Conservation (phyloP, 2,797 vertebrate species). For the Clarias platycephalus region DNA sequence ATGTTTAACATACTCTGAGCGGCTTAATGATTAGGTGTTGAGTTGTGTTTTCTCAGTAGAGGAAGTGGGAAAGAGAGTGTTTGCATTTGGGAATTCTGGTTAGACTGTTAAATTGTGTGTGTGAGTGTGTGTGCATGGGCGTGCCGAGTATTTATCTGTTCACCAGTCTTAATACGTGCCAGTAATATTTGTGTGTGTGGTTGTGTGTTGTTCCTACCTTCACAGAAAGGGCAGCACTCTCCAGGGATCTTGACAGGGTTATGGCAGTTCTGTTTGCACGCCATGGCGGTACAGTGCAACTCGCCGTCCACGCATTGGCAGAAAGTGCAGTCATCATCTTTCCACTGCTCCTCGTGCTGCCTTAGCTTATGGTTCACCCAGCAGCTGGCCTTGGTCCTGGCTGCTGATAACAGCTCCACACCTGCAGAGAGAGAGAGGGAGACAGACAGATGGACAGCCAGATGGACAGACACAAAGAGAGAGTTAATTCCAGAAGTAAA, state of each 20-base stretch:
- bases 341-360: slow-evolving; percentile 80
- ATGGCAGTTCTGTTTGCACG: slow-evolving; percentile 82
- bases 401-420: slow-evolving; percentile 74
- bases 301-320: slow-evolving; percentile 82
- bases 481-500: background rate
- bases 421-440: slow-evolving; percentile 58
- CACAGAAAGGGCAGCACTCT: slow-evolving; percentile 82
- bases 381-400: slow-evolving; percentile 77
- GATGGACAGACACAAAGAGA: background rate
- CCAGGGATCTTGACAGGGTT: slow-evolving; percentile 81
- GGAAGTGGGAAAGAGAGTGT: slow-evolving; percentile 15
- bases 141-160: background rate
- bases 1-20: slow-evolving; percentile 34
- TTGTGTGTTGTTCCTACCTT: slow-evolving; percentile 65
- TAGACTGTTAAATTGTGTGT: slow-evolving; percentile 10
- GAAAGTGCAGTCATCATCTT: slow-evolving; percentile 83
- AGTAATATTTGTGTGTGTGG: background rate
- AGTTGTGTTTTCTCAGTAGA: background rate
- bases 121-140: background rate
- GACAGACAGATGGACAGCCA: background rate
- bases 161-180: background rate
- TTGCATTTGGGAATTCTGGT: background rate
- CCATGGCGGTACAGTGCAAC: slow-evolving; percentile 81
- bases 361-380: slow-evolving; percentile 77
- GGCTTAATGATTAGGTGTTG: slow-evolving; percentile 30